A percentile compares a stretch with the other conserved stretches of the same genome.
These are phyloP conservation scores for Psephotus haematonotus DNA, from an alignment of 2,113 vertebrate species.

Conservation along the genomic window DNA sequence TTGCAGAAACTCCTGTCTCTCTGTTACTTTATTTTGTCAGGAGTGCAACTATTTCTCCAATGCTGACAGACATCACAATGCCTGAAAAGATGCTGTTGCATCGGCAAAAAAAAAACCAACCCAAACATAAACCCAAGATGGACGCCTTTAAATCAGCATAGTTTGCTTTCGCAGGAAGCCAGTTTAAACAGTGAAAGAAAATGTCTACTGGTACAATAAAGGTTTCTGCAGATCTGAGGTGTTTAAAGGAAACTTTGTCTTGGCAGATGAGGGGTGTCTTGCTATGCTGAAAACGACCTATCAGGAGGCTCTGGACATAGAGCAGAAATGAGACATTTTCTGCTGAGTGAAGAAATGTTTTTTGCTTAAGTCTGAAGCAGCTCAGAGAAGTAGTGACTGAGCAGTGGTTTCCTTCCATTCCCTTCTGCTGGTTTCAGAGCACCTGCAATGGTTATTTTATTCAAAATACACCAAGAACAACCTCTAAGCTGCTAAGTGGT, in stretches of 20 bases:
- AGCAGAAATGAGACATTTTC: not conserved
- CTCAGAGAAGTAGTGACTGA: not conserved
- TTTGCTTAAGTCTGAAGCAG: not conserved
- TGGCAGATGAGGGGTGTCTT: not conserved
- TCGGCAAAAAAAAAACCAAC: not conserved
- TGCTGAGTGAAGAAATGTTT: not conserved
- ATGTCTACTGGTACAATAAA: not conserved
- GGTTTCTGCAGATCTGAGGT: not conserved
- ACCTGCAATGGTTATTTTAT: not conserved
- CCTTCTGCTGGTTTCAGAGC: not conserved
- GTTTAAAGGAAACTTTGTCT: not conserved
- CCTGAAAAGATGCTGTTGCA: not conserved
- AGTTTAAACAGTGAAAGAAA: not conserved
- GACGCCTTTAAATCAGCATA: not conserved
- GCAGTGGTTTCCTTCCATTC: not conserved
- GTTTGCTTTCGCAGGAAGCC: not conserved
- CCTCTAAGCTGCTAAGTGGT: not conserved
- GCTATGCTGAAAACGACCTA: not conserved
- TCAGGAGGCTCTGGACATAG: not conserved
- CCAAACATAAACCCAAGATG: not conserved
- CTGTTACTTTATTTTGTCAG: not conserved
- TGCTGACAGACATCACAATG: not conserved
- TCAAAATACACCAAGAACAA: not conserved
- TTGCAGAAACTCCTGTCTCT: not conserved
- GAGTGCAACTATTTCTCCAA: not conserved